Conservation (phyloP, 2,113 vertebrate species). For the Tyto alba region DNA sequence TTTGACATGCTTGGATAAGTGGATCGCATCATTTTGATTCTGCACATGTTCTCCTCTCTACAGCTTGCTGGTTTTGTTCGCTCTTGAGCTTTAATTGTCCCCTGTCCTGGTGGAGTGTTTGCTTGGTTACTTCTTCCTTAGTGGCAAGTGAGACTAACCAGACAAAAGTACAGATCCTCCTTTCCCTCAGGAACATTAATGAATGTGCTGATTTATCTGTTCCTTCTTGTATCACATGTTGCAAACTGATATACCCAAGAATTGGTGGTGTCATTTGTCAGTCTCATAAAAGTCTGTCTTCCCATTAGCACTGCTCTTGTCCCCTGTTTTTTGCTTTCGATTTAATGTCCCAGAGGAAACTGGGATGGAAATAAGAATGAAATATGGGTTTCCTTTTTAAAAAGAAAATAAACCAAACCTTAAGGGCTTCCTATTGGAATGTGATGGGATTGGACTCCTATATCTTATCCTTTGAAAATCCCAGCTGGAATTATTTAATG, state of each 20-base stretch:
- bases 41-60: background rate
- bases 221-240: background rate
- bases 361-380: background rate
- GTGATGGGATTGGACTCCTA: background rate
- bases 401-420: conserved; percentile 27
- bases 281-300: background rate
- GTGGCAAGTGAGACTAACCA: background rate
- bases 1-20: background rate
- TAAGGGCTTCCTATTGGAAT: conserved; percentile 40
- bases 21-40: background rate
- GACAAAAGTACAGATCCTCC: background rate
- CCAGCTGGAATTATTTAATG: conserved; percentile 56
- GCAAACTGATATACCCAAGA: background rate
- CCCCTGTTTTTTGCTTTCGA: background rate
- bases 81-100: background rate
- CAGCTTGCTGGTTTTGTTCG: background rate
- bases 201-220: background rate
- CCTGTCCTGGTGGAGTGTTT: background rate
- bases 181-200: background rate
- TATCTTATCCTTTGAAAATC: conserved; percentile 41
- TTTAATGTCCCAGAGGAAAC: background rate
- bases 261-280: background rate
- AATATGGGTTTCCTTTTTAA: background rate
- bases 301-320: background rate
- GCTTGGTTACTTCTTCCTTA: background rate